phyloP scores from a whole-genome alignment of 2,113 vertebrate genomes.

The Gambusia affinis region DNA sequence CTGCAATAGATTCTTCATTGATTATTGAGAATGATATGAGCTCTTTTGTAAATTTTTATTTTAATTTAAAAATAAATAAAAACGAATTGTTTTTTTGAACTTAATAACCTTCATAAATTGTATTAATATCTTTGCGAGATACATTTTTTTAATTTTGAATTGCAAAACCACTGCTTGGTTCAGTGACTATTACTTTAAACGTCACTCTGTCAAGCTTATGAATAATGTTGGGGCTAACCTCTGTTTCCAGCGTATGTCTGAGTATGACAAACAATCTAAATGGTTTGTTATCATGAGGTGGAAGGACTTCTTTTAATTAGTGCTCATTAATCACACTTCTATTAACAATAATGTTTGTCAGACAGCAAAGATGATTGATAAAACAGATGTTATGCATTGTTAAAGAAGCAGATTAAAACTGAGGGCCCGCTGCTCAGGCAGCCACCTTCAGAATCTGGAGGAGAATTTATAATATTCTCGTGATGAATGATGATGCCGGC shows the following conservation, averaged over 20 bases:
- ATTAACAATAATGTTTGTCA: constrained; percentile 3
- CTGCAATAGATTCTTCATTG: no score
- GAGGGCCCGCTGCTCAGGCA: constrained; percentile 2
- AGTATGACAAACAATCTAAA: constrained; percentile 14
- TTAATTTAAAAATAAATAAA: neutral
- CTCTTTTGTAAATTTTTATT: no score
- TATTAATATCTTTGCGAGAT: neutral
- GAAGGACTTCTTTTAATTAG: constrained; percentile 20
- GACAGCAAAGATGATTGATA: constrained; percentile 15
- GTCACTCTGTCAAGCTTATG: neutral
- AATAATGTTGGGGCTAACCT: neutral
- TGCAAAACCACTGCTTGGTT: neutral
- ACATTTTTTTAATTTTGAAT: neutral
- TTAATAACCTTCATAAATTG: neutral
- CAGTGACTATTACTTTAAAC: neutral
- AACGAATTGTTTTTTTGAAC: neutral
- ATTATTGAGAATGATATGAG: no score
- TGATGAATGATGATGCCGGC: constrained; percentile 54
- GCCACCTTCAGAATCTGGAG: constrained; percentile 35
- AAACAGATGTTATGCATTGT: constrained; percentile 19
- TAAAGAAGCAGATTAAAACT: constrained; percentile 3
- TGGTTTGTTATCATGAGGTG: constrained; percentile 8
- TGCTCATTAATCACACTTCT: constrained; percentile 34
- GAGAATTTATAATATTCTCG: constrained; percentile 55
- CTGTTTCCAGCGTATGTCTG: neutral